Evolutionary conservation across 2,888 invertebrate species (phyloP), one percentile per base, ranked within the genome.

Genomic region (Dioctria linearis): DNA sequence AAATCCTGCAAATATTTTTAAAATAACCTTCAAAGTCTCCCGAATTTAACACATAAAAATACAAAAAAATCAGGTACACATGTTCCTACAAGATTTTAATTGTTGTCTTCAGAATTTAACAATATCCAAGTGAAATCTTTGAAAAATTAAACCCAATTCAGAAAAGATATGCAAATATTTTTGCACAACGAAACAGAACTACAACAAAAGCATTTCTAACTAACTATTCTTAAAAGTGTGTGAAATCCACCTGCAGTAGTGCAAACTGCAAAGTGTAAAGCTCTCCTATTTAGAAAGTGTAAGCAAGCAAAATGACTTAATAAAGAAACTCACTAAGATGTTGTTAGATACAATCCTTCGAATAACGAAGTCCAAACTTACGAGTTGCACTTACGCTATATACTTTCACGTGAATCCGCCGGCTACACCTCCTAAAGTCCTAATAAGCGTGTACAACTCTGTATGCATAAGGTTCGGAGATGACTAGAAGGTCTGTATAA

Each of bases 401-500:
- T 73, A 42, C 42, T 57, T 73, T 59, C 51, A 59, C 46, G 76
- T 61, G 76, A 46, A 76, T 76, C 76, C 76, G 76, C 13, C 49
- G 76, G 76, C 46, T 76, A 76, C 63, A 76, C 63, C 46, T 61
- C 42, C 76, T 25, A 25, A 25, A 25, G 25, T 25, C 25, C 25
- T 42, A 40, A 63, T 63, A 49, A 76, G 76, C 49, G 46, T 63
- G 63, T 37, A 76, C 40, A 39, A 40, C 73, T 63, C 63, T 63
- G 63, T 51, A 63, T 76, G 76, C 76, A 76, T 63, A 63, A 76
- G 63, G 42, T 40, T 76, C 49, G 8, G 46, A 66, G 78, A 71
- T 69, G 82, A 81, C 83, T 83, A 82, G 80, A 81, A 83, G 79
- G 82, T 83, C 82, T 82, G 82, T 84, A 84, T 84, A 84, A 84